Conservation (phyloP, 2,888 invertebrate genomes). For the Aphidius colemani region DNA sequence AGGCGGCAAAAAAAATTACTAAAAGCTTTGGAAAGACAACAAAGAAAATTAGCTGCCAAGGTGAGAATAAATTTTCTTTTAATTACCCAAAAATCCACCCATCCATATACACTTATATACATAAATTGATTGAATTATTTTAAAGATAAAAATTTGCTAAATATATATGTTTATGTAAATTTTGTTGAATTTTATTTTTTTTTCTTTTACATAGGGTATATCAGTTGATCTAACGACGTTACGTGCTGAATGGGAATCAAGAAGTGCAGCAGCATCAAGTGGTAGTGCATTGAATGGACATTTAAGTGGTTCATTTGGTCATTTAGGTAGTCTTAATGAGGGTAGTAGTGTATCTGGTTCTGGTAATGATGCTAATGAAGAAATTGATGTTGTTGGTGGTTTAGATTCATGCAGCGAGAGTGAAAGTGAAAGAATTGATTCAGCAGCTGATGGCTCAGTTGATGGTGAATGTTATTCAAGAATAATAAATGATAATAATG, state of each 20-base stretch:
- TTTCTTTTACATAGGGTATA: constrained; percentile 66
- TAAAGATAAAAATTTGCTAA: not conserved
- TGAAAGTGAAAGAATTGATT: constrained; percentile 62
- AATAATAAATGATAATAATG: constrained; percentile 55
- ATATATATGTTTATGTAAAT: not conserved
- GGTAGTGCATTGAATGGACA: constrained; percentile 57
- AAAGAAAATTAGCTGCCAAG: constrained; percentile 87
- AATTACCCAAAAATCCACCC: no score
- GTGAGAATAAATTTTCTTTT: constrained; percentile 35
- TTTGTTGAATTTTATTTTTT: constrained; percentile 15
- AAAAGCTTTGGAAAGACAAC: constrained; percentile 90
- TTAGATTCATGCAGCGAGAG: constrained; percentile 75
- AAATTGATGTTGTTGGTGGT: constrained; percentile 83
- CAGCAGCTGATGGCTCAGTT: constrained; percentile 64
- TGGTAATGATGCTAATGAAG: constrained; percentile 59
- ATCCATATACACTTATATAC: no score
- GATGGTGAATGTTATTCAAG: constrained; percentile 65
- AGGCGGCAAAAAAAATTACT: constrained; percentile 88
- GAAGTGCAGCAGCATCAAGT: constrained; percentile 58
- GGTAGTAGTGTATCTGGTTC: constrained; percentile 58
- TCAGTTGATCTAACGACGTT: constrained; percentile 85
- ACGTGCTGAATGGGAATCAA: constrained; percentile 82
- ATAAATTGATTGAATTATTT: not conserved
- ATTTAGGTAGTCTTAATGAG: constrained; percentile 53
- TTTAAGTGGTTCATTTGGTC: constrained; percentile 47